Evolutionary conservation across 92 coral and sea anemone species (phyloP).

Genomic region (Zoanthus gigantus): DNA sequence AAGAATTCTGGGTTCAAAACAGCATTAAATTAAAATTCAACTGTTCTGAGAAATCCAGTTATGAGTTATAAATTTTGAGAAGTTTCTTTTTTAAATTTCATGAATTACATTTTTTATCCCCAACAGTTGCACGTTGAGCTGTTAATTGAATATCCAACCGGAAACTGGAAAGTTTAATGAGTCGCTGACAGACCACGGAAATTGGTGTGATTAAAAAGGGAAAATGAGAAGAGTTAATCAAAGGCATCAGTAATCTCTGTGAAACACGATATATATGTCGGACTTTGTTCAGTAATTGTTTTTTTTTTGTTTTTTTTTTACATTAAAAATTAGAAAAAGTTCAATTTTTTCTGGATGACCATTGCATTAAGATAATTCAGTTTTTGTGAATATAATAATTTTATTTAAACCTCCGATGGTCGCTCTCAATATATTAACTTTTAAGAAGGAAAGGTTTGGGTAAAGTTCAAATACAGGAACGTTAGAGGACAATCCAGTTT

Average conservation of each 20-base stretch:
- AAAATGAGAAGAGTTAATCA: background rate
- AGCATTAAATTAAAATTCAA: too few relatives aligned
- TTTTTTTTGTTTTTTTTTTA: background rate
- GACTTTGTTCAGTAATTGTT: conserved; percentile 12
- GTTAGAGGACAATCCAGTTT: conserved; percentile 42
- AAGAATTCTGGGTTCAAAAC: background rate
- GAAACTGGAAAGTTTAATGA: conserved; percentile 37
- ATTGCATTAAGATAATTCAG: background rate
- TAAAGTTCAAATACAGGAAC: conserved; percentile 17
- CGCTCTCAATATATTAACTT: background rate
- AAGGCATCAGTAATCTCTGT: conserved; percentile 27
- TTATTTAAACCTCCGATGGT: background rate
- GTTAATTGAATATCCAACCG: conserved; percentile 3
- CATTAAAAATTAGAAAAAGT: background rate
- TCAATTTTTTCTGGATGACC: background rate
- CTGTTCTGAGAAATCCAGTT: background rate
- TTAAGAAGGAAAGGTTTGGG: conserved; percentile 31
- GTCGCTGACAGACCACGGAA: conserved; percentile 34
- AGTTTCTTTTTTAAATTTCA: background rate
- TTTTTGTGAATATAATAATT: background rate
- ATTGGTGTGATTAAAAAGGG: conserved; percentile 18
- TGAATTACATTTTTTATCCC: background rate
- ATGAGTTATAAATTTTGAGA: background rate
- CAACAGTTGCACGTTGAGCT: background rate
- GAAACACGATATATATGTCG: conserved; percentile 21